Base-by-base conservation (phyloP, 2,888 invertebrate species). In the Cantharis rufa region DNA sequence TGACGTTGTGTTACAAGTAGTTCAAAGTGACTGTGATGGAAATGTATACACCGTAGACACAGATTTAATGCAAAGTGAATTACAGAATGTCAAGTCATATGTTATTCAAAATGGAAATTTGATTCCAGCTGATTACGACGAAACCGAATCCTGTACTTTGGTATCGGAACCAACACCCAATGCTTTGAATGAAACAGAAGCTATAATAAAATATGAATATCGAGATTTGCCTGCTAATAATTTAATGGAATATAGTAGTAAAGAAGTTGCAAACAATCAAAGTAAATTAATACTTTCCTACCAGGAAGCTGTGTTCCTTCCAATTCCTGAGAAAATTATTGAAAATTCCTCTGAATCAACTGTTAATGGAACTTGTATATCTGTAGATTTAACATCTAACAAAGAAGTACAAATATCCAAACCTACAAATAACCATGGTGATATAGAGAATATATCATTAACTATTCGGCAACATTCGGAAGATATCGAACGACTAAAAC, bases 31-130 rank as follows among this genome's bases (percentile, higher is more conserved):
- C 81, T 85, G 84, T 24, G 87, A 87, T 80, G 86, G 85, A 10
- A 86, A 85, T 62, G 83, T 86, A 71, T 87, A 87, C 78, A 82
- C 86, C 62, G 81, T 87, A n/a, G 86, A 87, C 70, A 86, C 86
- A 3, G 81, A 82, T 72, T 82, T 85, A 82, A 83, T 82, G 32
- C 75, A 79, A 48, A 82, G 80, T 15, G 79, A 82, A 28, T 81
- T 83, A 15, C 82, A 83, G 63, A 83, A 84, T 80, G 81, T 86
- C 27, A 84, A 84, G 75, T 85, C 86, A 1, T 87, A 85, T 71
- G 82, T 86, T 71, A 86, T 86, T 77, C 84, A 84, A 78, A 86
- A 87, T 79, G 86, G 86, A 72, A 82, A 83, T 61, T 76, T 87
- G 15, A 81, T 86, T 27, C 85, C 85, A 1, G 80, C 84, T 71